phyloP scores from a whole-genome alignment of 2,797 vertebrate genomes.

The Hemitrygon akajei region DNA sequence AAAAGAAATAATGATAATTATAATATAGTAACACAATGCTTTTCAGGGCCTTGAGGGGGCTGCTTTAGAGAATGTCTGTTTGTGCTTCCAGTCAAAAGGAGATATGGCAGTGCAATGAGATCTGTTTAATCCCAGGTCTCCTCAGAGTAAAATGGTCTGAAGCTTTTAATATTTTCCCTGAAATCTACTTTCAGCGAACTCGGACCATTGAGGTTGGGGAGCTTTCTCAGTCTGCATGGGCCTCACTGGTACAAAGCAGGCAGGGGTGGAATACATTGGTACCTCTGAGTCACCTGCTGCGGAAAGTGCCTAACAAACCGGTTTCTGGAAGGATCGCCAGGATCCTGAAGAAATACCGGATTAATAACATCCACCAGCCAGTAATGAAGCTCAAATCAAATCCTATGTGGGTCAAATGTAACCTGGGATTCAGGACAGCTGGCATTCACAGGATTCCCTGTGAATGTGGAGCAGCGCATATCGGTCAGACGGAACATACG shows the following conservation, averaged over 20 bases:
- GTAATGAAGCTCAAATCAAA: too few species aligned
- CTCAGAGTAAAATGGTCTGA: conserved; percentile 37
- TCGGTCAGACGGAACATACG: too few species aligned
- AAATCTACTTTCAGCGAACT: not conserved
- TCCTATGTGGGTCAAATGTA: too few species aligned
- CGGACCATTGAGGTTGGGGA: not conserved
- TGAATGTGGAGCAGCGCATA: too few species aligned
- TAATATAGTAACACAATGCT: not conserved
- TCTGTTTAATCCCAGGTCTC: conserved; percentile 46
- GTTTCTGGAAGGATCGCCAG: not conserved
- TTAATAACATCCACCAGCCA: too few species aligned
- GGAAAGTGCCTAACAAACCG: not conserved
- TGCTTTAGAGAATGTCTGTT: conserved; percentile 41
- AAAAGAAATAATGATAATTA: not conserved
- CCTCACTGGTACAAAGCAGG: not conserved
- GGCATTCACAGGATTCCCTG: too few species aligned
- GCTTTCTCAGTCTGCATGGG: not conserved
- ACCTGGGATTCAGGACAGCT: too few species aligned
- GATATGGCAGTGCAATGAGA: conserved; percentile 44
- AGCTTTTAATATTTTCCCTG: conserved; percentile 15
- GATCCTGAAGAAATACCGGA: too few species aligned
- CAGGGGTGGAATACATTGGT: too few species aligned
- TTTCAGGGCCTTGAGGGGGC: conserved; percentile 31
- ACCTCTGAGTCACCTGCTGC: not conserved
- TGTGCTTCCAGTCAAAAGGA: conserved; percentile 43